phyloP scores from a whole-genome alignment of 2,888 invertebrate genomes.

The Neocrepidodera transversa region DNA sequence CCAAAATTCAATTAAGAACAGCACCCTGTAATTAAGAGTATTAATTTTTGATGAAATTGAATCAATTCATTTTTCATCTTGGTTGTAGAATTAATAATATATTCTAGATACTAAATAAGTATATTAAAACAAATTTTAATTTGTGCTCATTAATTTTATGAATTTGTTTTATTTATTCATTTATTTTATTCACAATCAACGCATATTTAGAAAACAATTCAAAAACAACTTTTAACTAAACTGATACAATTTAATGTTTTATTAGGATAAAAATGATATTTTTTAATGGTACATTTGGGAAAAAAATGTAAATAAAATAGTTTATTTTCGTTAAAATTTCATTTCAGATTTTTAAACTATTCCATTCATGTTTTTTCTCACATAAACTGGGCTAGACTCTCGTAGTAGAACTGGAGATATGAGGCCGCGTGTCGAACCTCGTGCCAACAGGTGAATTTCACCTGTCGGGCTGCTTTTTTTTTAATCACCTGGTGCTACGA shows the following conservation, averaged over 20 bases:
- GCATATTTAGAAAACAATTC: no score
- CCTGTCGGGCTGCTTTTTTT: slow-evolving; percentile 44
- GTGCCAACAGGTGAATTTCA: slow-evolving; percentile 52
- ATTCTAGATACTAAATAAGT: neutral
- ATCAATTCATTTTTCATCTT: slow-evolving; percentile 12
- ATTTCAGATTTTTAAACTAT: no score
- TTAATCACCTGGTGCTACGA: slow-evolving; percentile 42
- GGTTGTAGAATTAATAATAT: neutral
- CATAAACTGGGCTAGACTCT: slow-evolving; percentile 1
- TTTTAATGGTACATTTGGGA: no score
- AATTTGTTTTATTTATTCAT: no score
- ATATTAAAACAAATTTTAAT: no score
- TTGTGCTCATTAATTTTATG: no score
- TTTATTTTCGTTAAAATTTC: slow-evolving; percentile 13
- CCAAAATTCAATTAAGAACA: slow-evolving; percentile 17
- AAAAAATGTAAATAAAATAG: no score
- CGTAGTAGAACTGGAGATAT: slow-evolving; percentile 16
- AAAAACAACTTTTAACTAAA: no score
- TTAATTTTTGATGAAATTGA: slow-evolving; percentile 10
- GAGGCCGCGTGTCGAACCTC: slow-evolving; percentile 45
- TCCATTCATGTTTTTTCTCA: slow-evolving; percentile 5
- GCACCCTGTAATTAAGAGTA: slow-evolving; percentile 13
- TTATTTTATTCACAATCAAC: no score
- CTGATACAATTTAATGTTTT: no score
- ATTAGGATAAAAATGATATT: no score